Evolutionary conservation across 2,888 invertebrate genomes (phyloP), one percentile per base, ranked within the genome.

Genomic region (Melieria crassipennis): DNA sequence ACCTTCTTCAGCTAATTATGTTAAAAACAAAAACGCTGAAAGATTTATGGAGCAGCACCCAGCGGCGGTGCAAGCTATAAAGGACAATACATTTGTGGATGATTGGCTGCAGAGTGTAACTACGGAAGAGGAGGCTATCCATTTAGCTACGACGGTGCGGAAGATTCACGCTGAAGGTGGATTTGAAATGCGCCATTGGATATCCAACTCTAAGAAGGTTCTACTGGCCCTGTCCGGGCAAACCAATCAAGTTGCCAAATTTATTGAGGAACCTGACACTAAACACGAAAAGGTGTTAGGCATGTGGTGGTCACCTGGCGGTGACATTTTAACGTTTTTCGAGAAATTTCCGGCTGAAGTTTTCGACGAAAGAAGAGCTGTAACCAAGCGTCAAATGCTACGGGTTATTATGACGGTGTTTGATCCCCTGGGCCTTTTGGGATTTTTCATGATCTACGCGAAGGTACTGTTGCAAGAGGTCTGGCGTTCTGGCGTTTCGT

Each of bases 281-380:
- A 45, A 9, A 0, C 43, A 58, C n/a, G 76, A 78, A 52, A 75
- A 76, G 45, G 66, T 77, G 0, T 62, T 80, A 7, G 79, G 79
- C 0, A 71, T 80, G 63, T 73, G 62, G 30, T 78, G 79, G 79
- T 1, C 74, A 6, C 48, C 75, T 0, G 10, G 7, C 3, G n/a
- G 45, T 1, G 81, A 80, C 63, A 65, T 50, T n/a, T 70, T 81
- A 4, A 70, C 61, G 0, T 75, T 75, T 56, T 7, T 67, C 48
- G 61, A 55, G 5, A 72, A 74, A 63, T 68, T 73, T 61, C 52
- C 63, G 7, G 13, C 11, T 0, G 60, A 71, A 0, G 70, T 75
- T 9, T 62, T 73, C 9, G 46, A 73, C 55, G 66, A 68, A 47
- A 16, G 10, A 0, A 16, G 52, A 1, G 4, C n/a, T 4, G 75